Evolutionary conservation across 2,888 invertebrate species (phyloP), one percentile per base, ranked within the genome.

Genomic region (Eristalis arbustorum): DNA sequence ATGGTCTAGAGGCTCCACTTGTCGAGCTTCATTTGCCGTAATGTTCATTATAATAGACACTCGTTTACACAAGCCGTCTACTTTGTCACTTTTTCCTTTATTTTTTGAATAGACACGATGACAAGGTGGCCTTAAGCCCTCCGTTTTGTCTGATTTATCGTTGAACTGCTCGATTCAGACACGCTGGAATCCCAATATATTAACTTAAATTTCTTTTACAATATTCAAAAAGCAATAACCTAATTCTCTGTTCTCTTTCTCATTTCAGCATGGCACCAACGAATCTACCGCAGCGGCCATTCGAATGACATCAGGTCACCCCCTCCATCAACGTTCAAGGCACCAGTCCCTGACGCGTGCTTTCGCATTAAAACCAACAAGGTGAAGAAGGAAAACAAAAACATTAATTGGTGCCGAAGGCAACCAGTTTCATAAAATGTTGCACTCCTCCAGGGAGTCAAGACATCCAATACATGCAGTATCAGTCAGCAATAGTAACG

Each of bases 391-490:
- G 5, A 2, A 18, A 18, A 18, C 25, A 68, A 62, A 42, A 14
- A 72, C 73, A 18, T 1, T n/a, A 56, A 40, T 37, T 23, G 59
- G 18, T 56, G 37, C 42, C 10, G 14, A 57, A 28, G n/a, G 28
- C 59, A 23, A 42, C 5, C 37, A 59, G 42, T 66, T 40, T 14
- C 61, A 25, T 71, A 88, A 71, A 68, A 88, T 88, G 88, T 77
- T 88, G 79, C 75, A 87, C 80, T 77, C 88, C 82, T 78, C 87
- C 69, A 76, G 74, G 81, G 88, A 88, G 79, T 63, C 79, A 71
- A 76, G 79, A 49, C 62, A 88, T 62, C 75, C 77, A 40, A 66
- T 56, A 69, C 66, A 78, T 66, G 28, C 62, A 75, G 71, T 69
- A 82, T 2, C 18, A 8, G 18, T 18, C 18, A 49, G 49, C 8